Evolutionary conservation across 1,140 invertebrate genomes (phyloP), one percentile per base, ranked within the genome.

Genomic region (Eciton burchellii): DNA sequence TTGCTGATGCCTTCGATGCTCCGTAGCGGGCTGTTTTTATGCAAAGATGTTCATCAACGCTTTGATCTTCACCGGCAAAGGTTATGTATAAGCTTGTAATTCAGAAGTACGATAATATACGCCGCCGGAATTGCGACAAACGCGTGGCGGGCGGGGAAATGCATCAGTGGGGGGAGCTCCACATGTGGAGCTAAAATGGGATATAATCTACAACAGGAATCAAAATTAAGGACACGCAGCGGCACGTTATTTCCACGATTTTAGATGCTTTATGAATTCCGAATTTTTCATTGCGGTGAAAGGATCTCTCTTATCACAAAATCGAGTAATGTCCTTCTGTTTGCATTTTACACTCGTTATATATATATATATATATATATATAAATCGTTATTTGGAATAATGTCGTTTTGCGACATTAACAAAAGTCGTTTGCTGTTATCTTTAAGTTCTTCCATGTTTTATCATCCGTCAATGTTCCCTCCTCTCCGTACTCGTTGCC

Each of bases 1-100:
- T 70, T 29, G 63, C 74, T 79, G 74, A 79, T 79, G 74, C 56
- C 74, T 79, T 77, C 74, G 47, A 54, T 56, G 62, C 74, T 43
- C 43, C 35, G 74, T 45, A 68, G 49, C 73, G 45, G 43, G 59
- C 12, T 70, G 63, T 79, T 79, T 79, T 79, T 79, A 79, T 79
- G 63, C 74, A 70, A 68, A 70, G 74, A 59, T 56, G 63, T 54
- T 79, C 63, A 79, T 79, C 74, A 79, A 35, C 41, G 63, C 74
- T 79, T 79, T 79, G 63, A 79, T 79, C 74, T 68, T 45, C 26
- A 70, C 74, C 74, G 74, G 49, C 74, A 19, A 57, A 57, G n/a
- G n/a, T n/a, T 43, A 68, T n/a, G 24, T 26, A 29, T 26, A 19
- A 56, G 49, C 63, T 79, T 56, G 49, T 79, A 70, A 79, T 79